Evolutionary conservation across 1,140 invertebrate species (phyloP).

Genomic region (Drosophila busckii): DNA sequence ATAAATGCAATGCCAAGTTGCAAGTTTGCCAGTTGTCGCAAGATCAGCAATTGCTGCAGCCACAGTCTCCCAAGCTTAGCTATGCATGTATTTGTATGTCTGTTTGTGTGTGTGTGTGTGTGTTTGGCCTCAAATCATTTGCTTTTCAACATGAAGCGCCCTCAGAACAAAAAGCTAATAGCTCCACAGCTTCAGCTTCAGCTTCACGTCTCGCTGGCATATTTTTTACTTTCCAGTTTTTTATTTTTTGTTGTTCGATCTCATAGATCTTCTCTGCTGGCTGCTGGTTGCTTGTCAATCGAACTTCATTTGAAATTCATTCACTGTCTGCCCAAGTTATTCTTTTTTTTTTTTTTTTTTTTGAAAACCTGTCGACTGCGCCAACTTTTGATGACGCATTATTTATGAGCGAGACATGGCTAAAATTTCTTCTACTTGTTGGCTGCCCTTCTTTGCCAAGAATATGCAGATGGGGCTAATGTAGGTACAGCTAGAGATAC

Average conservation of each 20-base stretch:
- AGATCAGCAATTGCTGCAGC: slow-evolving; percentile 13
- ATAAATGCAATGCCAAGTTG: slow-evolving; percentile 67
- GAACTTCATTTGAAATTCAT: slow-evolving; percentile 38
- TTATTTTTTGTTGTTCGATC: not conserved
- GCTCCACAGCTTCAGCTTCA: too few relatives aligned
- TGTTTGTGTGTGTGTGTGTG: slow-evolving; percentile 22
- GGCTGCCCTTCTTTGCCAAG: slow-evolving; percentile 23
- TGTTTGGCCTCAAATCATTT: slow-evolving; percentile 57
- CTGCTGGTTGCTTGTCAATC: slow-evolving; percentile 10
- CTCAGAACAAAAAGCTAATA: too few relatives aligned
- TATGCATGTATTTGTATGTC: slow-evolving; percentile 2
- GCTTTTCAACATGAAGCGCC: slow-evolving; percentile 26
- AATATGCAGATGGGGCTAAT: too few relatives aligned
- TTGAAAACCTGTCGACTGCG: not conserved
- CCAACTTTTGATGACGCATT: slow-evolving; percentile 45
- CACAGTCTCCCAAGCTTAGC: slow-evolving; percentile 9
- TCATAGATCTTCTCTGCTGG: slow-evolving; percentile 10
- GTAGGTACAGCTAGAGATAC: slow-evolving; percentile 3
- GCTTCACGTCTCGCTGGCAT: too few relatives aligned
- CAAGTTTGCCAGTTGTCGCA: slow-evolving; percentile 29
- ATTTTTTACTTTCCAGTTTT: not conserved
- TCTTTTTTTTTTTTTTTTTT: not conserved
- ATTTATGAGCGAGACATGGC: slow-evolving; percentile 41
- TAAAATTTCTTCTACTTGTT: slow-evolving; percentile 47
- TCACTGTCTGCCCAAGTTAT: slow-evolving; percentile 36